Base-by-base conservation (phyloP, 2,113 vertebrate genomes). In the Scortum barcoo region DNA sequence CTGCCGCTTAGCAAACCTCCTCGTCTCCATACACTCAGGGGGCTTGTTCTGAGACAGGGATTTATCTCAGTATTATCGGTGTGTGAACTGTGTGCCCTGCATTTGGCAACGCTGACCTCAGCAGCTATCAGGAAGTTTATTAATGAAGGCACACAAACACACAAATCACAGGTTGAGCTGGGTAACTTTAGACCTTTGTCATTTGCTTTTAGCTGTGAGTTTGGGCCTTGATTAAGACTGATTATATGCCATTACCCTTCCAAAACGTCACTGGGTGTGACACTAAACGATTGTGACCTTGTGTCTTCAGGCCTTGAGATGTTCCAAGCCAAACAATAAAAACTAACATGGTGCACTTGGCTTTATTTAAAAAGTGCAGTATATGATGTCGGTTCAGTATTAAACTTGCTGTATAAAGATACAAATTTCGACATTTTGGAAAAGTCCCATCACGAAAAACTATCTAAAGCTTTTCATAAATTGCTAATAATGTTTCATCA, bases 1-100 rank as follows among this genome's bases (percentile, higher is more conserved):
- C 75, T 24, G 10, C 66, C 5, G 17, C 16, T 58, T 76, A 26
- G 56, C 26, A 78, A 58, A 71, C 76, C 40, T 30, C 42, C 28
- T 38, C 11, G 2, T 16, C 40, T 62, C 44, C 22, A 7, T 7
- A 5, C 14, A 9, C 8, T 38, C 8, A n/a, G 26, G 40, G 33
- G 6, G 42, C 73, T 67, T 46, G 17, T 30, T 76, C 20, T 75
- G 53, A 50, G 56, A 73, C 36, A 14, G 48, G 56, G 50, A 67
- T 86, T 90, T 76, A 84, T 86, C 83, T 71, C 8, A 0, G 66
- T 53, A 38, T 78, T 88, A 88, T 86, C 86, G 51, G 58, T 14
- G 10, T 3, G 38, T 71, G 50, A 80, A 67, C 80, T 46, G 20
- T 7, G 28, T 56, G 76, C n/a, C 56, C 86, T 70, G 81, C 53